Conservation (phyloP, 2,113 vertebrate genomes). For the Crocuta crocuta region DNA sequence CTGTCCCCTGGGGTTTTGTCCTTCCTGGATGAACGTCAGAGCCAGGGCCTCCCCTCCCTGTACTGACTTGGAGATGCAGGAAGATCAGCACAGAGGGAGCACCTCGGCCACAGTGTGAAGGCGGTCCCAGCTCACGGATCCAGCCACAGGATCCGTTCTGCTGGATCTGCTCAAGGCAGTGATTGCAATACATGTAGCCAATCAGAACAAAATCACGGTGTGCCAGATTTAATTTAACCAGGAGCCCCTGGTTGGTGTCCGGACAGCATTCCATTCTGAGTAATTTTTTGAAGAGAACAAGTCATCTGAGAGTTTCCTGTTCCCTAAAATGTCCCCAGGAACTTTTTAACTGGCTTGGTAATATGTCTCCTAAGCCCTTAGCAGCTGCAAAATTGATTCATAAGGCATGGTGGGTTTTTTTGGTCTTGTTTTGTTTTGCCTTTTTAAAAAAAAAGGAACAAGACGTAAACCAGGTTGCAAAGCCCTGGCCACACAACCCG, state of each 20-base stretch:
- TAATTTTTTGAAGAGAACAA: conserved; percentile 9
- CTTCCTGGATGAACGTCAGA: neutral
- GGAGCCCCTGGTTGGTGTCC: neutral
- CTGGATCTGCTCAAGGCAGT: neutral
- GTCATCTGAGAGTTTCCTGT: conserved; percentile 31
- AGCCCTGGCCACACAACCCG: neutral
- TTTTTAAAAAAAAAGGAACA: conserved; percentile 1
- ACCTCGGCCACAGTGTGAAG: fast-evolving
- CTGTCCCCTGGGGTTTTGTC: neutral
- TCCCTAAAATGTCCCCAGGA: conserved; percentile 43
- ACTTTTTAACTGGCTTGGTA: conserved; percentile 23
- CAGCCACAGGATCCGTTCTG: too few relatives aligned
- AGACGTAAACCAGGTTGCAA: neutral
- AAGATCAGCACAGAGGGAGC: neutral
- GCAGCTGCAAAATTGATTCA: conserved; percentile 42
- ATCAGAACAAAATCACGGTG: neutral
- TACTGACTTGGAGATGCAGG: fast-evolving
- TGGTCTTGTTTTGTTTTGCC: neutral
- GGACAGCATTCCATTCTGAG: neutral
- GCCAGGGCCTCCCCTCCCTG: neutral
- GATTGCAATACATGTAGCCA: fast-evolving
- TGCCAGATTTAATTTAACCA: neutral
- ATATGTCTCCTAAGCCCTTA: neutral
- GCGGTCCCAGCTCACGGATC: neutral
- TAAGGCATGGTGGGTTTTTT: neutral